A percentile compares a stretch with the other conserved stretches of the same genome.
Evolutionary conservation across 2,888 invertebrate genomes (phyloP).

Genomic region (Plebejus melissa): DNA sequence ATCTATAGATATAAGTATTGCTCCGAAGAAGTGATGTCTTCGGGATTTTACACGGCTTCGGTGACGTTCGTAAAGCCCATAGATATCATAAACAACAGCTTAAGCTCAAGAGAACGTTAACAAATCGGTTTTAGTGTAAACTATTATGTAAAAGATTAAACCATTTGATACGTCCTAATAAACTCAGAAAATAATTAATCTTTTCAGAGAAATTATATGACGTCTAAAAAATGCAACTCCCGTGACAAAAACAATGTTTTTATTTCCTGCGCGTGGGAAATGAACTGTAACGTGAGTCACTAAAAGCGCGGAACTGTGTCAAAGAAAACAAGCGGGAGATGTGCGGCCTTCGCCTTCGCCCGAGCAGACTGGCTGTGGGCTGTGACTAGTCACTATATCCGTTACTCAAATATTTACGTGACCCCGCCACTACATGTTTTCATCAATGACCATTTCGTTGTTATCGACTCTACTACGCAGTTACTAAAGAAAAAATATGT

Average conservation of each 20-base stretch:
- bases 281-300: constrained; percentile 38
- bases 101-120: too few relatives aligned
- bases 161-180: background rate
- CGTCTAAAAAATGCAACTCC: background rate
- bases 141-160: background rate
- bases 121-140: too few relatives aligned
- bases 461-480: constrained; percentile 10
- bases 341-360: constrained; percentile 37
- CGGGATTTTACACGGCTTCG: background rate
- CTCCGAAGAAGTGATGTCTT: background rate
- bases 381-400: constrained; percentile 9
- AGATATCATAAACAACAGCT: too few relatives aligned
- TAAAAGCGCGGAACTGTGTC: constrained; percentile 37
- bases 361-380: background rate
- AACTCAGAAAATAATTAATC: background rate
- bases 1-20: background rate
- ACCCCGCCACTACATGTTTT: constrained; percentile 29
- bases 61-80: too few relatives aligned
- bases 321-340: constrained; percentile 38
- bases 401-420: constrained; percentile 20
- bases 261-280: constrained; percentile 29
- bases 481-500: background rate
- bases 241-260: constrained; percentile 25
- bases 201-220: constrained; percentile 9
- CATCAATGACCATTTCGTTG: constrained; percentile 34